Evolutionary conservation across 2,888 invertebrate genomes (phyloP).

Genomic region (Pinctada fucata): DNA sequence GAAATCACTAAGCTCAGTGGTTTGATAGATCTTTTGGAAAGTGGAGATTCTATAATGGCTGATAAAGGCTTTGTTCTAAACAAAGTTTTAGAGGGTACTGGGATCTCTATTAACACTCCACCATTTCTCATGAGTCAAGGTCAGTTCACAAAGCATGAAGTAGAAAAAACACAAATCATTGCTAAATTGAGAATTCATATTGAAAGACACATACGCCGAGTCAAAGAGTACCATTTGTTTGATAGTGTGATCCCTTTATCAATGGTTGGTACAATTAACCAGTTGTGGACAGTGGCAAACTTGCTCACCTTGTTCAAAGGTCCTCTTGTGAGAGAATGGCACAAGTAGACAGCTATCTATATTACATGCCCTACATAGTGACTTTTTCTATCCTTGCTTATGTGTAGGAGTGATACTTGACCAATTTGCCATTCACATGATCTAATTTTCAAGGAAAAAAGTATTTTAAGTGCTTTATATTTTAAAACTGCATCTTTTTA

Average conservation of each 20-base stretch:
- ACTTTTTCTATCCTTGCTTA: not conserved
- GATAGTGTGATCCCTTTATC: slow-evolving; percentile 28
- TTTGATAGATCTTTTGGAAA: slow-evolving; percentile 31
- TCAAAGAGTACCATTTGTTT: slow-evolving; percentile 42
- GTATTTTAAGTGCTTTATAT: too few relatives aligned
- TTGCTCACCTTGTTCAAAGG: slow-evolving; percentile 41
- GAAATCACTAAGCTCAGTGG: slow-evolving; percentile 39
- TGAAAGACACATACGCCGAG: slow-evolving; percentile 32
- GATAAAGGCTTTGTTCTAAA: slow-evolving; percentile 18
- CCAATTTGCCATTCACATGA: not conserved
- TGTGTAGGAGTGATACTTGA: not conserved
- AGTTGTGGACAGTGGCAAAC: slow-evolving; percentile 44
- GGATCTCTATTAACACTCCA: slow-evolving; percentile 21
- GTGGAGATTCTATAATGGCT: slow-evolving; percentile 28
- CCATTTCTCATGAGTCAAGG: slow-evolving; percentile 32
- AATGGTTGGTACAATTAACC: slow-evolving; percentile 40
- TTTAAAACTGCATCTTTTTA: too few relatives aligned
- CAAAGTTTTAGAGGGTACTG: slow-evolving; percentile 30
- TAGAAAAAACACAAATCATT: slow-evolving; percentile 33
- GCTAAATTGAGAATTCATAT: slow-evolving; percentile 37
- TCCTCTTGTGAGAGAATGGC: slow-evolving; percentile 31
- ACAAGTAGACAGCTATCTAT: not conserved
- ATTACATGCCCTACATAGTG: not conserved
- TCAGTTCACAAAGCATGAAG: slow-evolving; percentile 34
- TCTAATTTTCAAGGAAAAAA: too few relatives aligned